A percentile compares a stretch with the other conserved stretches of the same genome.
Evolutionary conservation across 2,888 invertebrate species (phyloP).

Genomic region (Nomada fabriciana): DNA sequence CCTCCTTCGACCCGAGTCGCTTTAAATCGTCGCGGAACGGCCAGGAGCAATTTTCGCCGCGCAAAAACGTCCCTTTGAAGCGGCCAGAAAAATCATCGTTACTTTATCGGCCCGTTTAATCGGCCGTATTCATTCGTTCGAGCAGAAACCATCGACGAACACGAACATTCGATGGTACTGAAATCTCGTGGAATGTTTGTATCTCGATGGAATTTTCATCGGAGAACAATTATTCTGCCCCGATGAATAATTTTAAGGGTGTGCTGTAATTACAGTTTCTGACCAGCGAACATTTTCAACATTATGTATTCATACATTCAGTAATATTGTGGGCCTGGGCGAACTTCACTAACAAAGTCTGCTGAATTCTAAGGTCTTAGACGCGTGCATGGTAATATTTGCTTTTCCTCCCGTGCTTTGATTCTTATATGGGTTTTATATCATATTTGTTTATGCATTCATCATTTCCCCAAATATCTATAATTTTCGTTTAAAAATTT

Average conservation of each 20-base stretch:
- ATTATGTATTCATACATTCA: too few relatives aligned
- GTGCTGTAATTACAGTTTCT: too few relatives aligned
- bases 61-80: slow-evolving; percentile 33
- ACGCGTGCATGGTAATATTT: too few relatives aligned
- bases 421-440: too few relatives aligned
- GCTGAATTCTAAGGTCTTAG: too few relatives aligned
- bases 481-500: too few relatives aligned
- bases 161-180: background rate
- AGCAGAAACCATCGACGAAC: background rate
- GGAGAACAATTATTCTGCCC: background rate
- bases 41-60: slow-evolving; percentile 31
- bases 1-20: slow-evolving; percentile 39
- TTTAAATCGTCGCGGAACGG: slow-evolving; percentile 47
- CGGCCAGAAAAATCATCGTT: slow-evolving; percentile 29
- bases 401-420: too few relatives aligned
- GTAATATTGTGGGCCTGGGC: too few relatives aligned
- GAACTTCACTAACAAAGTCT: too few relatives aligned
- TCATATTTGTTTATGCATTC: too few relatives aligned
- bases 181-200: background rate
- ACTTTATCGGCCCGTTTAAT: slow-evolving; percentile 33
- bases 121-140: slow-evolving; percentile 13
- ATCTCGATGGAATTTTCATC: background rate
- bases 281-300: too few relatives aligned
- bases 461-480: too few relatives aligned
- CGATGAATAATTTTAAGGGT: background rate